A percentile compares a stretch with the other conserved stretches of the same genome.
These are phyloP conservation scores for Phalangium opilio DNA, from an alignment of 2,888 invertebrate species.

Conservation along the genomic window DNA sequence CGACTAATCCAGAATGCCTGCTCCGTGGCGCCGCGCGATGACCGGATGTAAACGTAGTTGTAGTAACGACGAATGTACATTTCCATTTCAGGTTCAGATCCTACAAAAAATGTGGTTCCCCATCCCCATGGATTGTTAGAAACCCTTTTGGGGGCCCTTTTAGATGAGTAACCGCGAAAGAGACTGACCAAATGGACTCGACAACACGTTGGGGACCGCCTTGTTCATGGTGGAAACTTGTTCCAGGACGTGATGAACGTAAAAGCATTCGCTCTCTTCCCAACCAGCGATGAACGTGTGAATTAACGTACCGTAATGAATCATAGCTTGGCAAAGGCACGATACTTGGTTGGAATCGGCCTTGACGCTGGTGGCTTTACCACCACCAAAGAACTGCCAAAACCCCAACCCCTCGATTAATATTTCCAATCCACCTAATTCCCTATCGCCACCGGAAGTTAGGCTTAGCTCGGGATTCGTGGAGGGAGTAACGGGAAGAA, in stretches of 20 bases:
- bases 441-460: too few species aligned
- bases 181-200: slow-evolving; percentile 26
- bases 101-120: slow-evolving; percentile 5
- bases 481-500: too few species aligned
- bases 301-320: slow-evolving; percentile 30
- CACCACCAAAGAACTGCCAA: too few species aligned
- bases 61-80: slow-evolving; percentile 27
- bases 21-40: slow-evolving; percentile 15
- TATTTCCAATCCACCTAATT: too few species aligned
- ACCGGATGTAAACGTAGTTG: slow-evolving; percentile 28
- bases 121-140: too few species aligned
- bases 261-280: slow-evolving; percentile 31
- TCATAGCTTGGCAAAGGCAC: slow-evolving; percentile 25
- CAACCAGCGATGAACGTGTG: slow-evolving; percentile 32
- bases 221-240: slow-evolving; percentile 24
- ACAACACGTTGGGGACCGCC: slow-evolving; percentile 25
- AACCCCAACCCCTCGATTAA: too few species aligned
- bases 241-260: slow-evolving; percentile 26
- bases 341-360: too few species aligned
- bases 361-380: too few species aligned
- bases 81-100: slow-evolving; percentile 1
- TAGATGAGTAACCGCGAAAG: too few species aligned
- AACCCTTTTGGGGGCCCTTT: too few species aligned
- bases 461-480: too few species aligned
- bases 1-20: slow-evolving; percentile 27